Evolutionary conservation across 2,888 invertebrate genomes (phyloP), one percentile per base, ranked within the genome.

Genomic region (Calephelis perditalis): DNA sequence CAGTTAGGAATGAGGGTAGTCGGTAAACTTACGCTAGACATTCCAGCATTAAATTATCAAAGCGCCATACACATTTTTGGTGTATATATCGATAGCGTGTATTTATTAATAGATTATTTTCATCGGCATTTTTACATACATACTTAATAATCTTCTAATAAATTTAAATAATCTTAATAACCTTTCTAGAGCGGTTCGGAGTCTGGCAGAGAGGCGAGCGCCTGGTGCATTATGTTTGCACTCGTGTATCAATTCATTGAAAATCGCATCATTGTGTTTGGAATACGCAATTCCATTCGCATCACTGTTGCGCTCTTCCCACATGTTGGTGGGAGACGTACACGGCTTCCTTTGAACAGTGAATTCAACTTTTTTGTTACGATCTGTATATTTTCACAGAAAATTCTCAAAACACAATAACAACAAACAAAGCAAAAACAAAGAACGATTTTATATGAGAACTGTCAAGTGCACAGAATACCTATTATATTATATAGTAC

Each of bases 211-310:
- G 43, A 96, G 88, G 64, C 93, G 91, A 1, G 95, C 94, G 45
- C 94, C 94, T 1, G 95, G 95, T 45, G 93, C 92, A 63, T 92
- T 92, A 76, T 92, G 91, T 79, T 91, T 92, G 76, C 94, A 94
- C 80, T 95, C 94, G 66, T 92, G 90, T 73, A 94, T 91, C 60
- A 95, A 83, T 68, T 94, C 94, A 65, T 87, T 85, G 77, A 94
- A 94, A 54, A 82, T 69, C 4, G 74, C 70, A 15, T 79, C 83
- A 10, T 73, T 73, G 40, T 73, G 71, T 62, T 76, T 76, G 15
- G 59, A 57, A n/a, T 68, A 67, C 45, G 62, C 45, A 12, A 62
- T 58, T 35, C 49, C 63, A 49, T 56, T 63, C 7, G 36, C 55
- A 58, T n/a, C 62, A 54, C 59, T 63, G 4, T 35, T 47, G 9